Conservation (phyloP, 1,140 invertebrate species). For the Listronotus bonariensis region DNA sequence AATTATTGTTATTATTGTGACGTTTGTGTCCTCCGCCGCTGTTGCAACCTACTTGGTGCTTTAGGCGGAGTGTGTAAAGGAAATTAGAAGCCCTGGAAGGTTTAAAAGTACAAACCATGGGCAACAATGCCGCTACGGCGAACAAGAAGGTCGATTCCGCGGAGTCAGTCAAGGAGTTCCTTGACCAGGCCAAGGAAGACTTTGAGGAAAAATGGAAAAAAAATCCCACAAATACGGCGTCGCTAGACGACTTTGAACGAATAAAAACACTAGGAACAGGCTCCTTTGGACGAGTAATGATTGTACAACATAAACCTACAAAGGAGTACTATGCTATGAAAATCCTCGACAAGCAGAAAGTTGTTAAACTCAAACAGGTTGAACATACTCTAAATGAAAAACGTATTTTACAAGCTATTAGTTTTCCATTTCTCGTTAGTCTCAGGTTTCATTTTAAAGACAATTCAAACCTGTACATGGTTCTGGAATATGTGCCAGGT, state of each 20-base stretch:
- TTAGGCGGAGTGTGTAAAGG: constrained; percentile 47
- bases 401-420: constrained; percentile 95
- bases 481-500: constrained; percentile 96
- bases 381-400: constrained; percentile 99
- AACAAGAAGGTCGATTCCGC: constrained; percentile 96
- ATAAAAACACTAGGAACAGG: constrained; percentile 99
- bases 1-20: constrained; percentile 37
- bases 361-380: constrained; percentile 96
- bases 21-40: constrained; percentile 47
- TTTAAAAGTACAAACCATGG: constrained; percentile 77
- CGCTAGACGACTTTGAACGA: constrained; percentile 96
- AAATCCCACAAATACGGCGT: constrained; percentile 87
- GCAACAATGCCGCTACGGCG: constrained; percentile 95
- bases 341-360: constrained; percentile 99
- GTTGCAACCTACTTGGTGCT: constrained; percentile 50
- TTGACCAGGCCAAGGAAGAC: constrained; percentile 97
- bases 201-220: constrained; percentile 99
- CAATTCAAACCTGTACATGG: constrained; percentile 99
- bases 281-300: constrained; percentile 99
- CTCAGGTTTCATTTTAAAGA: constrained; percentile 98
- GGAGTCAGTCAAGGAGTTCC: constrained; percentile 98
- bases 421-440: constrained; percentile 96
- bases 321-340: constrained; percentile 99
- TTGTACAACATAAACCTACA: constrained; percentile 97
- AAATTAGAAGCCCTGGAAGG: constrained; percentile 65